phyloP scores from a whole-genome alignment of 2,888 invertebrate species.

The Zygogramma bicolorata region DNA sequence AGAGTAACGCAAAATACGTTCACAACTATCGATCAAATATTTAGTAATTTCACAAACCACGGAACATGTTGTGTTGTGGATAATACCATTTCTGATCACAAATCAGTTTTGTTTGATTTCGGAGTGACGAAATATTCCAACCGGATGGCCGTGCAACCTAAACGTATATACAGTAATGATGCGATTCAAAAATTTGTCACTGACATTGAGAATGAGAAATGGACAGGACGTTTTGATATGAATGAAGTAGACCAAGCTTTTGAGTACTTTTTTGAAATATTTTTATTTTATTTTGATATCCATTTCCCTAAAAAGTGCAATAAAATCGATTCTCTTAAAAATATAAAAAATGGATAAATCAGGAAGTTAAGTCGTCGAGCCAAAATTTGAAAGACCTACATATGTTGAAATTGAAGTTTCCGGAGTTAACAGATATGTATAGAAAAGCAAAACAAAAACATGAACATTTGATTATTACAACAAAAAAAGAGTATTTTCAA shows the following conservation, averaged over 20 bases:
- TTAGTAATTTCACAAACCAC: slow-evolving; percentile 13
- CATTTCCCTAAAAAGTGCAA: slow-evolving; percentile 1
- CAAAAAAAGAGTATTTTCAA: background rate
- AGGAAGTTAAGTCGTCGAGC: slow-evolving; percentile 1
- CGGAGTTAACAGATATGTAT: slow-evolving; percentile 5
- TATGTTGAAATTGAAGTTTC: slow-evolving; percentile 9
- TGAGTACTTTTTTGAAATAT: background rate
- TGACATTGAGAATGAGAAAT: slow-evolving; percentile 2
- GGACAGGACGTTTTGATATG: background rate
- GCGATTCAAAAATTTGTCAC: slow-evolving; percentile 4
- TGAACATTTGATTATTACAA: background rate
- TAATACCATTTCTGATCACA: too few species aligned
- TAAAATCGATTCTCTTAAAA: background rate
- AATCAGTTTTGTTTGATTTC: slow-evolving; percentile 4
- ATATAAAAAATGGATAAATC: slow-evolving; percentile 22
- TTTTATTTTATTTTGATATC: slow-evolving; percentile 13
- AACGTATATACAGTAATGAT: slow-evolving; percentile 3
- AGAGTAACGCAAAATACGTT: background rate
- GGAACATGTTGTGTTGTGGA: slow-evolving; percentile 12
- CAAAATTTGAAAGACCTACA: slow-evolving; percentile 11
- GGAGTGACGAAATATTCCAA: background rate
- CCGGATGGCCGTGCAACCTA: background rate
- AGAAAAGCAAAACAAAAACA: slow-evolving; percentile 9
- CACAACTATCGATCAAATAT: slow-evolving; percentile 14
- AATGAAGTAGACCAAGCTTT: slow-evolving; percentile 8